Conservation (phyloP, 2,888 invertebrate genomes). For the Hesperia comma region DNA sequence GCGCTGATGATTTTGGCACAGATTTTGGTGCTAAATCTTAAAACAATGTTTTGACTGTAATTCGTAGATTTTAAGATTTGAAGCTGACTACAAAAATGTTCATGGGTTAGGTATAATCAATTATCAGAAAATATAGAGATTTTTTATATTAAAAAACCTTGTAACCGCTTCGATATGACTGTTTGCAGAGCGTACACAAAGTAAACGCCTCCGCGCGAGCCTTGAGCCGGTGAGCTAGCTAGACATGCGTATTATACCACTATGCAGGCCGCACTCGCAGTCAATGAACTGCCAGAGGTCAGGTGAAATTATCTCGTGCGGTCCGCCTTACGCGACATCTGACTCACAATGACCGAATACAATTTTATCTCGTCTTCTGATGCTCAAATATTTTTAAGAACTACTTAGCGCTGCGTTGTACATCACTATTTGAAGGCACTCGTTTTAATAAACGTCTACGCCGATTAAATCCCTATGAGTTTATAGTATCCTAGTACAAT, state of each 20-base stretch:
- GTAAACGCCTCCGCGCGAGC: constrained; percentile 12
- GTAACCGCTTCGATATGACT: too few relatives aligned
- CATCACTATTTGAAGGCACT: background rate
- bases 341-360: constrained; percentile 76
- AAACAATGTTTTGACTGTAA: too few relatives aligned
- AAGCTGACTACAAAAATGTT: too few relatives aligned
- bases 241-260: constrained; percentile 79
- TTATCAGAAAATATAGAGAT: too few relatives aligned
- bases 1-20: too few relatives aligned
- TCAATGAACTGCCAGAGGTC: constrained; percentile 83
- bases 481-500: too few relatives aligned
- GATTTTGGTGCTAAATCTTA: too few relatives aligned
- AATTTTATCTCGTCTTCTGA: constrained; percentile 59
- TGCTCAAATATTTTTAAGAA: constrained; percentile 57
- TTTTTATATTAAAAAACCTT: too few relatives aligned
- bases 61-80: too few relatives aligned
- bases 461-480: too few relatives aligned
- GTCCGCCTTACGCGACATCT: constrained; percentile 73
- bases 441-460: too few relatives aligned
- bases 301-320: constrained; percentile 82
- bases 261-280: constrained; percentile 80
- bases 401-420: constrained; percentile 13
- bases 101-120: too few relatives aligned
- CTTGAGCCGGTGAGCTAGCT: constrained; percentile 52
- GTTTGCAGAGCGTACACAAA: background rate